phyloP scores from a whole-genome alignment of 2,888 invertebrate species.

The Drosophila helvetica region DNA sequence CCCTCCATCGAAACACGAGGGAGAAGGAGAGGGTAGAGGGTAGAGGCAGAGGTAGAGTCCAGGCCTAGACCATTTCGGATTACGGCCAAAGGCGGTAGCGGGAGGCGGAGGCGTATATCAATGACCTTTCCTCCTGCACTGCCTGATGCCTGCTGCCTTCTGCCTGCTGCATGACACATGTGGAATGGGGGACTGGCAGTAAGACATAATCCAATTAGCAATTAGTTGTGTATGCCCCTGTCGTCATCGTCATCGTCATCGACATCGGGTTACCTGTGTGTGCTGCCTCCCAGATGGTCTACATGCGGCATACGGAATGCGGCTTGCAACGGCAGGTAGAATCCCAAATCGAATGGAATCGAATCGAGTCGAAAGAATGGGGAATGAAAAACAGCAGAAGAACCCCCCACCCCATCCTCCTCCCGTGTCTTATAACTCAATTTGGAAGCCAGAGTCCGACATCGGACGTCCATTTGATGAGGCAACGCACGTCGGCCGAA shows the following conservation, averaged over 20 bases:
- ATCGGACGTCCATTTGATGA: slow-evolving; percentile 27
- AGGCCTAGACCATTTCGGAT: slow-evolving; percentile 45
- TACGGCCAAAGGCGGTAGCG: slow-evolving; percentile 59
- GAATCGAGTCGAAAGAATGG: slow-evolving; percentile 19
- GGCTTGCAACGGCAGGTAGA: neutral
- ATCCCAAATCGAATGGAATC: slow-evolving; percentile 34
- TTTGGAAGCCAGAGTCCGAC: slow-evolving; percentile 18
- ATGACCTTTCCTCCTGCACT: slow-evolving; percentile 69
- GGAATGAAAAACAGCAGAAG: neutral
- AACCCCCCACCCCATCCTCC: neutral
- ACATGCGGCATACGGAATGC: neutral
- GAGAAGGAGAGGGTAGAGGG: neutral
- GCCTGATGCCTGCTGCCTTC: slow-evolving; percentile 32
- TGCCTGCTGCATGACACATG: neutral
- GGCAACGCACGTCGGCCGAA: slow-evolving; percentile 17
- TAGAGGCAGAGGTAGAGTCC: neutral
- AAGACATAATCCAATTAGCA: slow-evolving; percentile 78
- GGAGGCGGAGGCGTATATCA: slow-evolving; percentile 57
- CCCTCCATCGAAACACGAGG: slow-evolving; percentile 15
- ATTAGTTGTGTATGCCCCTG: slow-evolving; percentile 71
- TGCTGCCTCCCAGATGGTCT: slow-evolving; percentile 40
- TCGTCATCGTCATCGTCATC: slow-evolving; percentile 38
- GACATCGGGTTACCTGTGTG: slow-evolving; percentile 65
- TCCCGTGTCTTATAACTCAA: slow-evolving; percentile 48
- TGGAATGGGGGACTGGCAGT: slow-evolving; percentile 22